A percentile compares a stretch with the other conserved stretches of the same genome.
These are phyloP conservation scores for Ataeniobius toweri DNA, from an alignment of 2,797 vertebrate genomes.

Conservation along the genomic window DNA sequence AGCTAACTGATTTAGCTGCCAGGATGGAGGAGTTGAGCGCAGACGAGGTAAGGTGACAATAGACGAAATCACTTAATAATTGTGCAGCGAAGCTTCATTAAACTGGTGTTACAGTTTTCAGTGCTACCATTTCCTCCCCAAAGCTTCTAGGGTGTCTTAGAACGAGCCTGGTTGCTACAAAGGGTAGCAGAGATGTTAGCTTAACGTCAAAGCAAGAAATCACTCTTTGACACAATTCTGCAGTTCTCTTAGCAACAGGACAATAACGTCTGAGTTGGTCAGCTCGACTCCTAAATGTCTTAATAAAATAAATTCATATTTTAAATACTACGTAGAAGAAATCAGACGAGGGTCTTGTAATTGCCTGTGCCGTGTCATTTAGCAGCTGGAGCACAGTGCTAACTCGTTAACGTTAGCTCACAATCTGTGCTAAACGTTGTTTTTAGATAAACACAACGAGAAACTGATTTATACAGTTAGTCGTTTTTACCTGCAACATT, in stretches of 20 bases:
- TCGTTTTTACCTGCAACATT: background rate
- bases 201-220: conserved; percentile 36
- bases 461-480: fast-evolving
- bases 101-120: background rate
- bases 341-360: background rate
- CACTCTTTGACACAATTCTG: background rate
- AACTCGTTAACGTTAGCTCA: conserved; percentile 43
- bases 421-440: background rate
- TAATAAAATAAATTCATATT: fast-evolving
- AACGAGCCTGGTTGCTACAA: conserved; percentile 33
- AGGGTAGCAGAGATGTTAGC: conserved; percentile 46
- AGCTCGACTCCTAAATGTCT: fast-evolving
- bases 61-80: background rate
- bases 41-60: conserved; percentile 88
- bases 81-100: background rate
- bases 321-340: background rate
- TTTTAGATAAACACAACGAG: background rate
- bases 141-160: background rate
- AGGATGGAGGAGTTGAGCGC: conserved; percentile 99
- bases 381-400: conserved; percentile 44
- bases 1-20: conserved; percentile 77
- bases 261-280: fast-evolving
- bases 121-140: background rate
- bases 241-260: background rate
- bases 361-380: conserved; percentile 35